Conservation (phyloP, 2,113 vertebrate genomes). For the Oncorhynchus masou region DNA sequence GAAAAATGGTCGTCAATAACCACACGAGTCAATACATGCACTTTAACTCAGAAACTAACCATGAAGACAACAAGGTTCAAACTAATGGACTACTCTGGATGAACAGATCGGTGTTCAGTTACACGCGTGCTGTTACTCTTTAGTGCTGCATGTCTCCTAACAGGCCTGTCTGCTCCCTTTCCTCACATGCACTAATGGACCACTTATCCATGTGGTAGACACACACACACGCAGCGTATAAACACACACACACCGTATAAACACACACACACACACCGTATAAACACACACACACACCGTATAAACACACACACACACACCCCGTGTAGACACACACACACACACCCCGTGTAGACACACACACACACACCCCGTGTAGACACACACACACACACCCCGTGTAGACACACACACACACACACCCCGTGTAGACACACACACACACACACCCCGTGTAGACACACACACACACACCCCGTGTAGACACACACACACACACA, state of each 20-base stretch:
- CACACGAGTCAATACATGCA: constrained; percentile 63
- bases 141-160: neutral
- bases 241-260: neutral
- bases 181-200: neutral
- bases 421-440: no score
- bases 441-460: no score
- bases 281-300: no score
- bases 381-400: no score
- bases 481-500: neutral
- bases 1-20: constrained; percentile 40
- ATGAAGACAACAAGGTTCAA: constrained; percentile 52
- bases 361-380: no score
- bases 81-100: constrained; percentile 64
- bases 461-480: neutral
- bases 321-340: no score
- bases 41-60: constrained; percentile 57
- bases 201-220: neutral
- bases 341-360: no score
- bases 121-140: neutral
- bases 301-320: no score
- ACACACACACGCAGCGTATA: no score
- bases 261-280: no score
- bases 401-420: no score
- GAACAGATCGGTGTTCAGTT: constrained; percentile 15
- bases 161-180: neutral